Percentiles rank a stretch among this genome's conserved stretches.
These are phyloP conservation scores for Microcebus ravelobensis DNA, from an alignment of 2,113 vertebrate species.

Conservation along the genomic window DNA sequence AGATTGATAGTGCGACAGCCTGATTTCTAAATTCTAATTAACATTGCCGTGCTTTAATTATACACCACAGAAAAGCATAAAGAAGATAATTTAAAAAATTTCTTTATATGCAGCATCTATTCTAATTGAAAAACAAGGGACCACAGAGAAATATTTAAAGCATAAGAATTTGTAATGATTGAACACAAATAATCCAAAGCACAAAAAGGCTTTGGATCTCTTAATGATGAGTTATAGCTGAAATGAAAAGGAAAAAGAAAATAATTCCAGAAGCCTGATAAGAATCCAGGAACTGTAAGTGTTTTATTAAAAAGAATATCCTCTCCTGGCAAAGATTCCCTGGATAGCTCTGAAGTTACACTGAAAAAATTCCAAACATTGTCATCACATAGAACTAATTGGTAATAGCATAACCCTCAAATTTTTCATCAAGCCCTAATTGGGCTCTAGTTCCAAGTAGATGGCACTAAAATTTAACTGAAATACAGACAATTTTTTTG, in stretches of 20 bases:
- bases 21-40: conserved; percentile 29
- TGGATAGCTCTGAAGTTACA: conserved; percentile 27
- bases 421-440: conserved; percentile 66
- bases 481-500: conserved; percentile 53
- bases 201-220: neutral
- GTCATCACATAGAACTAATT: neutral
- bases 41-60: neutral
- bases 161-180: neutral
- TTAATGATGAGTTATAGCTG: neutral
- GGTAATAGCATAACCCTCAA: neutral
- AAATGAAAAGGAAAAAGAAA: conserved; percentile 25
- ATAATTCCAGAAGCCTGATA: neutral
- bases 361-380: conserved; percentile 46
- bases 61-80: neutral
- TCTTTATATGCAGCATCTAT: neutral
- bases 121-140: neutral
- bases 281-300: conserved; percentile 19
- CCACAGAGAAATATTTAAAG: neutral
- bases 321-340: neutral
- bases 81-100: conserved; percentile 19
- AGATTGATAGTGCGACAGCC: neutral
- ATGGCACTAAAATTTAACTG: conserved; percentile 55
- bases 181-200: neutral
- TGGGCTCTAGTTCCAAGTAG: neutral
- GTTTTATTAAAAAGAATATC: conserved; percentile 44